phyloP scores from a whole-genome alignment of 2,888 invertebrate genomes.

The Yponomeuta malinellus region DNA sequence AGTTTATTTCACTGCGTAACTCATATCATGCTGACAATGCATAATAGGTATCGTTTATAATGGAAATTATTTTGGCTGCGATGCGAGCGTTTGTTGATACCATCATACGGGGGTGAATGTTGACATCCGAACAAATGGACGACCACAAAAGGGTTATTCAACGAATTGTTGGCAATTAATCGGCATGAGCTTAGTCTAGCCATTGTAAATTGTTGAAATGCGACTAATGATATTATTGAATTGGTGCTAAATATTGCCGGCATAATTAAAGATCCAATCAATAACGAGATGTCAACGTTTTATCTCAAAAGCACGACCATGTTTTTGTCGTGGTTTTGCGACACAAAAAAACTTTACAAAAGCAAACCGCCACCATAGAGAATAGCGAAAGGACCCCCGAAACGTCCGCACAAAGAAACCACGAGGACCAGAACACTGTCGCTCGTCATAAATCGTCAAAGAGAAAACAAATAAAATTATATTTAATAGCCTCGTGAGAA shows the following conservation, averaged over 20 bases:
- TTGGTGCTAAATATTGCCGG: too few species aligned
- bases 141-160: conserved; percentile 45
- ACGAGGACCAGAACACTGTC: conserved; percentile 36
- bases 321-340: neutral
- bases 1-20: conserved; percentile 42
- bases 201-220: conserved; percentile 11
- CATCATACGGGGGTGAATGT: conserved; percentile 56
- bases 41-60: conserved; percentile 68
- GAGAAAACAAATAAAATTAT: conserved; percentile 67
- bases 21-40: conserved; percentile 71
- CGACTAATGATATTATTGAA: neutral
- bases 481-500: conserved; percentile 74
- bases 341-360: conserved; percentile 20
- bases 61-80: conserved; percentile 52
- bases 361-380: conserved; percentile 29
- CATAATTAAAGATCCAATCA: neutral
- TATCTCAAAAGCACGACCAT: conserved; percentile 2
- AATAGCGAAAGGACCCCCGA: conserved; percentile 36
- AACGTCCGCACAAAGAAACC: conserved; percentile 41
- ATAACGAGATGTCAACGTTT: neutral
- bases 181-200: conserved; percentile 38
- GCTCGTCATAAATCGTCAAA: conserved; percentile 42
- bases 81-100: conserved; percentile 47
- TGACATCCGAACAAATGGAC: conserved; percentile 48
- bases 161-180: conserved; percentile 51